Percentiles rank a stretch among this genome's conserved stretches.
Evolutionary conservation across 2,113 vertebrate genomes (phyloP).

Genomic region (Triplophysa tibetana): DNA sequence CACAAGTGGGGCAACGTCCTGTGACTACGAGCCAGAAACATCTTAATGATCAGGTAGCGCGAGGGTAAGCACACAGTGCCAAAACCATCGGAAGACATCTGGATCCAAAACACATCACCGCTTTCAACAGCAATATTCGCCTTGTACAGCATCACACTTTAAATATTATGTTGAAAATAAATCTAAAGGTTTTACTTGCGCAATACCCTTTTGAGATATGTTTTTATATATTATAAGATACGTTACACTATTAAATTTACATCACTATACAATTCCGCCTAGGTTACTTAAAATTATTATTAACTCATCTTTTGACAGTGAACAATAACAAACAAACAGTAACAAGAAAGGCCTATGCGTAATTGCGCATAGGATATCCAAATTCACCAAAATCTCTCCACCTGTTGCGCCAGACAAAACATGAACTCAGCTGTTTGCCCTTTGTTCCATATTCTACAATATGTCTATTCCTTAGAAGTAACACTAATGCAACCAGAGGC

Average conservation of each 20-base stretch:
- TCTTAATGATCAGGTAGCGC: slow-evolving; percentile 48
- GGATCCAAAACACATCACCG: slow-evolving; percentile 26
- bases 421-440: neutral
- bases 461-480: neutral
- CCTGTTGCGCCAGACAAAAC: neutral
- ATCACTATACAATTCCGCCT: neutral
- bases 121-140: neutral
- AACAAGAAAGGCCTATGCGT: slow-evolving; percentile 18
- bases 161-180: neutral
- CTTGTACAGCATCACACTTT: neutral
- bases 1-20: slow-evolving; percentile 25
- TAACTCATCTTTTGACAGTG: neutral
- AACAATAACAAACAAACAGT: neutral
- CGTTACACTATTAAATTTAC: too few relatives aligned
- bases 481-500: neutral
- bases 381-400: slow-evolving; percentile 17
- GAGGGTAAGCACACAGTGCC: slow-evolving; percentile 29
- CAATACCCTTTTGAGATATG: neutral
- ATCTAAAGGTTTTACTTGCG: neutral
- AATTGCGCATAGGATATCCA: slow-evolving; percentile 49
- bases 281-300: neutral
- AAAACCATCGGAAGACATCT: slow-evolving; percentile 48
- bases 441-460: neutral
- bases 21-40: slow-evolving; percentile 35
- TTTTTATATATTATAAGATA: neutral